phyloP scores from a whole-genome alignment of 2,113 vertebrate genomes.

The Irena cyanogastra region DNA sequence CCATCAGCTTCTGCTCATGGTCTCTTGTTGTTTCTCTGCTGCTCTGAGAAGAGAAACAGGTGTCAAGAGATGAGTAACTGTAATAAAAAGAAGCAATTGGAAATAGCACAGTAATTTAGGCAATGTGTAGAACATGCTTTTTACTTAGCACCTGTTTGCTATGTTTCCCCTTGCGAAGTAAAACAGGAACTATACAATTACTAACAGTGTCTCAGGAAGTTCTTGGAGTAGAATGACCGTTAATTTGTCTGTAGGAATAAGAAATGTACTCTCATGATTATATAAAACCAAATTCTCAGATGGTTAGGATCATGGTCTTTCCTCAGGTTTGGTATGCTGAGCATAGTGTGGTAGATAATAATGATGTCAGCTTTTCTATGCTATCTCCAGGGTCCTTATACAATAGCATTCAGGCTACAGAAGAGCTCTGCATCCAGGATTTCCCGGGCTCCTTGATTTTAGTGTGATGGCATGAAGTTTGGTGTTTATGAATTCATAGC shows the following conservation, averaged over 20 bases:
- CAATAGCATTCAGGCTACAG: background rate
- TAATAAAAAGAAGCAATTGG: background rate
- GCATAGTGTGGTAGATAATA: background rate
- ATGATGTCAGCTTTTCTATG: background rate
- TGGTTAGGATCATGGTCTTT: background rate
- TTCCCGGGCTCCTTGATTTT: background rate
- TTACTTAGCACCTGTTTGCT: background rate
- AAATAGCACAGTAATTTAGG: slow-evolving; percentile 5
- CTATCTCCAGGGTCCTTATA: background rate
- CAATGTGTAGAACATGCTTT: background rate
- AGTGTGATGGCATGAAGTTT: background rate
- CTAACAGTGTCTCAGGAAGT: background rate
- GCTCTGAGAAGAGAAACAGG: background rate
- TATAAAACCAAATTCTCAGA: background rate
- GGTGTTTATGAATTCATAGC: background rate
- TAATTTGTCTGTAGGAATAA: background rate
- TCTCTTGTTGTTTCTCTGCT: background rate
- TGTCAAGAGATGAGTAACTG: background rate
- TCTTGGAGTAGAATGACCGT: background rate
- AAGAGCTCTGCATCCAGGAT: background rate
- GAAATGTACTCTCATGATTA: background rate
- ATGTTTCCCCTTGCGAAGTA: background rate
- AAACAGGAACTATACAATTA: background rate
- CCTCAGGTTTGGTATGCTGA: background rate
- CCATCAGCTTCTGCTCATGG: background rate